Evolutionary conservation across 1,140 invertebrate species (phyloP).

Genomic region (Hesperophylax magnus): DNA sequence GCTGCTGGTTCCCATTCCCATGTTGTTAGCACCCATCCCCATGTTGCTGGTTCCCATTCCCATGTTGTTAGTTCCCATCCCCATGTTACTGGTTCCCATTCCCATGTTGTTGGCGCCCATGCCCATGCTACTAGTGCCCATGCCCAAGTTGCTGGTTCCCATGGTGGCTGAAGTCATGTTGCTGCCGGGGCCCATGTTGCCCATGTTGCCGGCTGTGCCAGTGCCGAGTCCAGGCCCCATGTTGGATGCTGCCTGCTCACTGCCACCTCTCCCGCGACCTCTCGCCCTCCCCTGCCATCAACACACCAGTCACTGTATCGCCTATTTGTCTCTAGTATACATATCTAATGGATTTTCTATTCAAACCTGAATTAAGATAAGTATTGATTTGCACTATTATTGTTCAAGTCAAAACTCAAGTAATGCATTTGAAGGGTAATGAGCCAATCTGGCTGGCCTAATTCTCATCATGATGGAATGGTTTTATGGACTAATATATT

Average conservation of each 20-base stretch:
- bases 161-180: conserved; percentile 36
- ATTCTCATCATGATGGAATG: too few relatives aligned
- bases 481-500: too few relatives aligned
- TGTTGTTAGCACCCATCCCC: conserved; percentile 36
- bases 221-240: conserved; percentile 28
- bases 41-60: conserved; percentile 46
- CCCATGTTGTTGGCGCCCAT: conserved; percentile 45
- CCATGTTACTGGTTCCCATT: conserved; percentile 38
- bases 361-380: not conserved
- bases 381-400: not conserved
- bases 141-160: conserved; percentile 15
- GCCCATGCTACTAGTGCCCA: not conserved
- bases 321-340: conserved; percentile 18
- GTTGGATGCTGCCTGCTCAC: conserved; percentile 53
- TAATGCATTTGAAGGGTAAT: too few relatives aligned
- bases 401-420: too few relatives aligned
- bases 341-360: not conserved
- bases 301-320: conserved; percentile 44
- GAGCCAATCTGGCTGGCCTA: too few relatives aligned
- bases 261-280: conserved; percentile 65
- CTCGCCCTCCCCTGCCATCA: conserved; percentile 62
- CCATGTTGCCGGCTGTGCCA: conserved; percentile 26
- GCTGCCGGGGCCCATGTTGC: conserved; percentile 20
- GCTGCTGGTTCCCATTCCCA: conserved; percentile 24
- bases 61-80: conserved; percentile 16